Conservation (phyloP, 2,113 vertebrate species). For the Halichoeres trimaculatus region DNA sequence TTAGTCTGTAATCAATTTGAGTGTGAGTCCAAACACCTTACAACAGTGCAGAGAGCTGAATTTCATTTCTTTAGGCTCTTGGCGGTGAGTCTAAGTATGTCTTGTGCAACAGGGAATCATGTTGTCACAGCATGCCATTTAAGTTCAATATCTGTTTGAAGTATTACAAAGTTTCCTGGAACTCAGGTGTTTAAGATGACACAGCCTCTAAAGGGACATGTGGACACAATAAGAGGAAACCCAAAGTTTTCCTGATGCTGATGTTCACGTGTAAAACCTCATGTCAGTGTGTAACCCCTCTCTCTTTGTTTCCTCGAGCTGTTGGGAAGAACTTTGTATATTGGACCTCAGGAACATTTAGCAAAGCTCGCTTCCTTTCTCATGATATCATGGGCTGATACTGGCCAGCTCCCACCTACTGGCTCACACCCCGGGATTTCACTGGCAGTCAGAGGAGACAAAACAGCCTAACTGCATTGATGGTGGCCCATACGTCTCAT, state of each 20-base stretch:
- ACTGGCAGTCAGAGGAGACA: constrained; percentile 45
- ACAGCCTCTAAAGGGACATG: neutral
- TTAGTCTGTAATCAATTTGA: neutral
- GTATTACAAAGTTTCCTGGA: neutral
- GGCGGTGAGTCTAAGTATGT: neutral
- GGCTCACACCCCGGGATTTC: constrained; percentile 53
- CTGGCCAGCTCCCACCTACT: constrained; percentile 52
- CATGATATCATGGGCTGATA: constrained; percentile 71
- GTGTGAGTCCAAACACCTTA: neutral
- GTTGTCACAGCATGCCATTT: neutral
- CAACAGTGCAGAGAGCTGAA: neutral
- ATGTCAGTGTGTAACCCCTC: constrained; percentile 1
- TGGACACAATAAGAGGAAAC: constrained; percentile 3
- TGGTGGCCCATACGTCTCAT: constrained; percentile 41
- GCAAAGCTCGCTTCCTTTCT: constrained; percentile 70
- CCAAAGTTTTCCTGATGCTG: neutral
- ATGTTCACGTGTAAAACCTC: neutral
- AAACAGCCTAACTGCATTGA: constrained; percentile 37
- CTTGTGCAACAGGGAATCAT: neutral
- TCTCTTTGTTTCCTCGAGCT: constrained; percentile 21
- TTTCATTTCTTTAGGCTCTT: neutral
- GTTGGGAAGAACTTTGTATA: constrained; percentile 52
- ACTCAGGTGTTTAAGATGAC: neutral
- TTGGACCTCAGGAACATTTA: constrained; percentile 47
- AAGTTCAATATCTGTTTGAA: neutral